phyloP scores from a whole-genome alignment of 2,113 vertebrate species.

The Gorsachius goisagi region DNA sequence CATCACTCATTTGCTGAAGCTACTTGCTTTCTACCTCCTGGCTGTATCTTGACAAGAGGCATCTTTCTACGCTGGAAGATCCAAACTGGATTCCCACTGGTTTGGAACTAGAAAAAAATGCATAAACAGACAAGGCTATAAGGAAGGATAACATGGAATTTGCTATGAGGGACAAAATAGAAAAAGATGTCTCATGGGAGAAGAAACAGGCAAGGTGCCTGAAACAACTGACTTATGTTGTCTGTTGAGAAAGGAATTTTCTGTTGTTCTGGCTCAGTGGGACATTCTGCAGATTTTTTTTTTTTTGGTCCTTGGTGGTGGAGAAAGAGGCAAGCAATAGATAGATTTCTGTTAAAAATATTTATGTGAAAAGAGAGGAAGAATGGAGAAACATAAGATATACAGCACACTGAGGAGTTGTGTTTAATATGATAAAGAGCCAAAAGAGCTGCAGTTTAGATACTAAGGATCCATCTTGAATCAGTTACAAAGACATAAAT shows the following conservation, averaged over 20 bases:
- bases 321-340: not conserved
- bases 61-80: not conserved
- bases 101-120: not conserved
- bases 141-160: not conserved
- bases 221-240: not conserved
- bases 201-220: not conserved
- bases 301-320: not conserved
- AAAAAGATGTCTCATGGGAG: not conserved
- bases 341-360: not conserved
- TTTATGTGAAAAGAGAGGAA: not conserved
- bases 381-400: not conserved
- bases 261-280: not conserved
- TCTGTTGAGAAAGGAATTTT: not conserved
- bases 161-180: not conserved
- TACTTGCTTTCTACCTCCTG: not conserved
- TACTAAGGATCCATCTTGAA: not conserved
- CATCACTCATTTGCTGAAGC: not conserved
- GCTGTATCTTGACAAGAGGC: not conserved
- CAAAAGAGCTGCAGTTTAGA: not conserved
- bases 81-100: not conserved
- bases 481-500: not conserved
- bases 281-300: not conserved
- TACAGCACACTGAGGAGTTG: not conserved
- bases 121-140: not conserved
- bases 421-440: not conserved